phyloP scores from a whole-genome alignment of 1,140 invertebrate genomes.

The Lasaia peninsularis region DNA sequence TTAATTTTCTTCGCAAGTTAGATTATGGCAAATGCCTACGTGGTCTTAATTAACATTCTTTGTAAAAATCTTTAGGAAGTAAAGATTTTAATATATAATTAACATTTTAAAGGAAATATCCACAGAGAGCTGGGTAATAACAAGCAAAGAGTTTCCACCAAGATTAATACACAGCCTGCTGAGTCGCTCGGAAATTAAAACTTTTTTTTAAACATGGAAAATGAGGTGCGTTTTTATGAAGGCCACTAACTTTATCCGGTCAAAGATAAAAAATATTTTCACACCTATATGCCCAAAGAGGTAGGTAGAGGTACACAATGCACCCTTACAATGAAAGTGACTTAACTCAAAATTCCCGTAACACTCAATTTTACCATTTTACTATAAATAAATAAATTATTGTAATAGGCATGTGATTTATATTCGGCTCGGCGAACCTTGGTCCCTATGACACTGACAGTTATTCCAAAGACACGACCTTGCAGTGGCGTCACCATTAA shows the following conservation, averaged over 20 bases:
- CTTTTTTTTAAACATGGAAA: not conserved
- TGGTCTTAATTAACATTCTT: constrained; percentile 3
- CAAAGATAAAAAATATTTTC: too few species aligned
- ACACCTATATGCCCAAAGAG: too few species aligned
- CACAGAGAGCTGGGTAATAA: not conserved
- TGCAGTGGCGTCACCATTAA: too few species aligned
- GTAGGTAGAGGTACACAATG: too few species aligned
- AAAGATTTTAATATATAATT: not conserved
- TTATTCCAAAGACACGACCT: too few species aligned
- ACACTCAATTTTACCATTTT: too few species aligned
- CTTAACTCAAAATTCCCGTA: too few species aligned
- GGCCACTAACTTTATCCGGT: not conserved
- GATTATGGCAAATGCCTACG: not conserved
- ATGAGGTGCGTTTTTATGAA: not conserved
- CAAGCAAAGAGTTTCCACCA: not conserved
- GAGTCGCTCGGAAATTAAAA: not conserved
- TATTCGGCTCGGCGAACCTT: too few species aligned
- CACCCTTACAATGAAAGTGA: too few species aligned
- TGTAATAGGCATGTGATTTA: too few species aligned
- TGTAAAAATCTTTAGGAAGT: constrained; percentile 3
- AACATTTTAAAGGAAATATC: not conserved
- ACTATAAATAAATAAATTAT: too few species aligned
- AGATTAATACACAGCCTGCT: not conserved
- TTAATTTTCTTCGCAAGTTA: not conserved
- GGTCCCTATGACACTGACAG: too few species aligned